Evolutionary conservation across 2,113 vertebrate genomes (phyloP).

Genomic region (Hypocryptadius cinnamomeus): DNA sequence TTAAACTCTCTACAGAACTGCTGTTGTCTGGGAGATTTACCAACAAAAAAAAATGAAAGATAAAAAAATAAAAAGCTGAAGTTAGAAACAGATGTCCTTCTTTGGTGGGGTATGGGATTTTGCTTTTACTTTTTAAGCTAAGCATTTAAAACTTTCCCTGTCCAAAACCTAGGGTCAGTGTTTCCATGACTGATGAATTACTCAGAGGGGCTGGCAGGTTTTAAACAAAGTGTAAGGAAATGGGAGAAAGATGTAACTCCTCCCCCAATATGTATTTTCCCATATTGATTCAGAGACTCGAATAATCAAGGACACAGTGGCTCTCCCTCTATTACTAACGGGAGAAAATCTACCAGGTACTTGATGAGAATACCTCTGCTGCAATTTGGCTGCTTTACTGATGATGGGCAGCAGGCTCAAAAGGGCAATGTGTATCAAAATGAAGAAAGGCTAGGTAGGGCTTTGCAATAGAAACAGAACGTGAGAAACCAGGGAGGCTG

Average conservation of each 20-base stretch:
- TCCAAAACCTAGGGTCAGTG: constrained; percentile 42
- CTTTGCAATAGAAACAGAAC: neutral
- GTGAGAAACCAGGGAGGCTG: neutral
- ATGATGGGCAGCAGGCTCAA: neutral
- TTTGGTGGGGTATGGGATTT: constrained; percentile 70
- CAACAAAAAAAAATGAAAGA: constrained; percentile 79
- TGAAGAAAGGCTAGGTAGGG: constrained; percentile 57
- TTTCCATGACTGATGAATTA: constrained; percentile 11
- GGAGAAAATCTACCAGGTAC: neutral
- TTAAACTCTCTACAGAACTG: constrained; percentile 97
- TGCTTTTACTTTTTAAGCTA: constrained; percentile 61
- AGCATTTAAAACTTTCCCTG: constrained; percentile 60
- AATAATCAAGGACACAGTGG: neutral
- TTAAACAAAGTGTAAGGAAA: neutral
- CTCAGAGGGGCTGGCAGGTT: constrained; percentile 8
- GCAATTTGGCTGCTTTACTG: neutral
- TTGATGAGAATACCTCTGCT: neutral
- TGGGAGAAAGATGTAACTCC: constrained; percentile 37
- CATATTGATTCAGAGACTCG: neutral
- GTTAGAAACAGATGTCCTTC: constrained; percentile 79
- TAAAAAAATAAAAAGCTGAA: constrained; percentile 83
- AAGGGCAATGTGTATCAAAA: neutral
- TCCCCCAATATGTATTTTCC: neutral
- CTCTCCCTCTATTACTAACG: neutral
- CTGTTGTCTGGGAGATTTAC: constrained; percentile 90